These are phyloP conservation scores for Cettia cetti DNA, from an alignment of 2,113 vertebrate species.

Conservation along the genomic window DNA sequence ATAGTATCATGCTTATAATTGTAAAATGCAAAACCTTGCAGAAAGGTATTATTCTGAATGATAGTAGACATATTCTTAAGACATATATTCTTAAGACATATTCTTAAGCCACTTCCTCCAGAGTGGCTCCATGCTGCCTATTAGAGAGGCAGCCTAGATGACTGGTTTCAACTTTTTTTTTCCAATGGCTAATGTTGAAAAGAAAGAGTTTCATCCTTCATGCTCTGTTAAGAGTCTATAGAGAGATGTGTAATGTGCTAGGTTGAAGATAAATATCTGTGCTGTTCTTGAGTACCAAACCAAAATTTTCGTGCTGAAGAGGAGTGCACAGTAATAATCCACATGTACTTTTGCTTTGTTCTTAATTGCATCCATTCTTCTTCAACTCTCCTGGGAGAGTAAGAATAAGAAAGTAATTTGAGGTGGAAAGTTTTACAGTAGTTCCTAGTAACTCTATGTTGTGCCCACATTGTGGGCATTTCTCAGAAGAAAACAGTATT, in stretches of 20 bases:
- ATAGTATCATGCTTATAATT: not conserved
- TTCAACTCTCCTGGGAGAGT: not conserved
- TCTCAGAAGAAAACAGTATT: not conserved
- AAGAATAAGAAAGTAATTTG: not conserved
- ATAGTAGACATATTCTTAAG: not conserved
- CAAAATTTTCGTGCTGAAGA: not conserved
- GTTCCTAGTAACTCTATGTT: not conserved
- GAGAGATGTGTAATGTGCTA: not conserved
- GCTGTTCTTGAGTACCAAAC: not conserved
- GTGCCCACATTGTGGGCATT: not conserved
- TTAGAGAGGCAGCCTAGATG: not conserved
- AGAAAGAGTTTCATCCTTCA: not conserved
- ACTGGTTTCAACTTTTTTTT: not conserved
- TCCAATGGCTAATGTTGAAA: not conserved
- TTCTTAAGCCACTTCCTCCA: not conserved
- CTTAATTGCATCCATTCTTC: not conserved
- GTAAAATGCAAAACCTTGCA: not conserved
- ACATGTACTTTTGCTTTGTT: not conserved
- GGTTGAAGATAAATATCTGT: not conserved
- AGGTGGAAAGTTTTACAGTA: not conserved
- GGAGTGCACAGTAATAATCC: not conserved
- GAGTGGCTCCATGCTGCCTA: not conserved
- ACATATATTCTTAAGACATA: not conserved
- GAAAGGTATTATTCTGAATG: not conserved
- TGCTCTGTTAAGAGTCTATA: not conserved